phyloP scores from a whole-genome alignment of 2,888 invertebrate genomes.

The Tholera decimalis region DNA sequence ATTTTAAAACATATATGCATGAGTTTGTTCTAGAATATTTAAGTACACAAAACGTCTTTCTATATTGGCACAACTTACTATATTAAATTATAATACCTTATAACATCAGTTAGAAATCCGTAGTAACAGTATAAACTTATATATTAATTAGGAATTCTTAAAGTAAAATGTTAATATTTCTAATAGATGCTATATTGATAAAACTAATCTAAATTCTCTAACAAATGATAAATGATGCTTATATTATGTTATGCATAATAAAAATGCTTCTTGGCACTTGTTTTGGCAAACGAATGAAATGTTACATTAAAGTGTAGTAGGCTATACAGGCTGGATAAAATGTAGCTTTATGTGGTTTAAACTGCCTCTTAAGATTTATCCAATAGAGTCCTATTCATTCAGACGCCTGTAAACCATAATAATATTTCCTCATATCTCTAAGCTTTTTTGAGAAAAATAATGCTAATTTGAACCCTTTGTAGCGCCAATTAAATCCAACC shows the following conservation, averaged over 20 bases:
- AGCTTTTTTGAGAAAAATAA: neutral
- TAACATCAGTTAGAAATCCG: slow-evolving; percentile 64
- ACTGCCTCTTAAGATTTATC: neutral
- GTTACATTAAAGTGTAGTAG: neutral
- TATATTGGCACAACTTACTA: slow-evolving; percentile 62
- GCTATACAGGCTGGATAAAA: neutral
- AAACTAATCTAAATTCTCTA: slow-evolving; percentile 60
- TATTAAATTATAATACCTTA: slow-evolving; percentile 62
- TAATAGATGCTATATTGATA: slow-evolving; percentile 60
- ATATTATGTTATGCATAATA: slow-evolving; percentile 41
- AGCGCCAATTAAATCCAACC: neutral
- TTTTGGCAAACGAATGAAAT: slow-evolving; percentile 51
- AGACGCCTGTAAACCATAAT: neutral
- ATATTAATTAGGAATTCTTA: slow-evolving; percentile 64
- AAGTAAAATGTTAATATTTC: slow-evolving; percentile 59
- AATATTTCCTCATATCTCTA: neutral
- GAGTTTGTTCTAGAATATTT: slow-evolving; percentile 32
- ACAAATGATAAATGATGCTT: slow-evolving; percentile 58
- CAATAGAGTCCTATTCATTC: neutral
- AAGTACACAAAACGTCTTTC: slow-evolving; percentile 58
- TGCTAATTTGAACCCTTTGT: neutral
- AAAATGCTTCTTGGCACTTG: slow-evolving; percentile 62
- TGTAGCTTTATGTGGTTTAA: neutral
- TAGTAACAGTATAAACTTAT: slow-evolving; percentile 66
- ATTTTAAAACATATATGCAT: slow-evolving; percentile 1